phyloP scores from a whole-genome alignment of 2,888 invertebrate genomes.

The Limnephilus auricula region DNA sequence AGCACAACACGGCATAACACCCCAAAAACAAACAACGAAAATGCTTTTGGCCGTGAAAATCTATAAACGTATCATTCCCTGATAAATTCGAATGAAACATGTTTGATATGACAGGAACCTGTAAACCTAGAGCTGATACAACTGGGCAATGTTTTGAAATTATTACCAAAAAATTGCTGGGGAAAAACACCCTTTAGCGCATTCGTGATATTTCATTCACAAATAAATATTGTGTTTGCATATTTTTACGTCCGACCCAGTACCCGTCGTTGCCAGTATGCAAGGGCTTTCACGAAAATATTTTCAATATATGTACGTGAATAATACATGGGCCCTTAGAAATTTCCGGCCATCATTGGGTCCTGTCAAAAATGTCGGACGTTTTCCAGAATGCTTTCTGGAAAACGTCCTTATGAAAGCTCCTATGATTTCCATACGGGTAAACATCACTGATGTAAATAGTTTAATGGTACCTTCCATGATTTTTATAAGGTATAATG shows the following conservation, averaged over 20 bases:
- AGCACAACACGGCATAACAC: too few species aligned
- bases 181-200: neutral
- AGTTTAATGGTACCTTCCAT: neutral
- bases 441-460: neutral
- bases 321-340: constrained; percentile 37
- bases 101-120: neutral
- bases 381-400: constrained; percentile 41
- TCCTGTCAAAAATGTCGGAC: constrained; percentile 57
- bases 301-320: constrained; percentile 36
- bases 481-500: neutral
- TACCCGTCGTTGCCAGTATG: neutral
- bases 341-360: constrained; percentile 56
- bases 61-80: too few species aligned
- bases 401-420: constrained; percentile 51
- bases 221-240: neutral
- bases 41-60: too few species aligned
- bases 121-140: neutral
- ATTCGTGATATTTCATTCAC: neutral
- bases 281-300: neutral
- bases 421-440: constrained; percentile 24
- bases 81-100: neutral
- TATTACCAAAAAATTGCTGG: neutral
- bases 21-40: too few species aligned
- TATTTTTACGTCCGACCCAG: constrained; percentile 3
- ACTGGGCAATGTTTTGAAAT: neutral